Percentiles rank a stretch among this genome's conserved stretches.
These are phyloP conservation scores for Mythimna lalbum DNA, from an alignment of 2,888 invertebrate species.

Conservation along the genomic window DNA sequence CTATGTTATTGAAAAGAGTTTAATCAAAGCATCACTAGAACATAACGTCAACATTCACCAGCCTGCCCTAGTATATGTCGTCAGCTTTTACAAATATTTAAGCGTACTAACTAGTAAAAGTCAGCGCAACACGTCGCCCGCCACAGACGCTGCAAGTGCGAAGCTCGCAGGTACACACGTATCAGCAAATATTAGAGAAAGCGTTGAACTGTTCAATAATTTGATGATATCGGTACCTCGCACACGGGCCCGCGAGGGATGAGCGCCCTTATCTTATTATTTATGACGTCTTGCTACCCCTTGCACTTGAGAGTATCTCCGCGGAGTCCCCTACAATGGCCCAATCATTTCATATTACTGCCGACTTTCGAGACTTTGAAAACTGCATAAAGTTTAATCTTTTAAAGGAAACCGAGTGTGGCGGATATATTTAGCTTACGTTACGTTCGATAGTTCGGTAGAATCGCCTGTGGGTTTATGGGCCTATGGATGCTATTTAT, in stretches of 20 bases:
- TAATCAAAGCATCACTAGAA: not conserved
- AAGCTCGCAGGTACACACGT: not conserved
- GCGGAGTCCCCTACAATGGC: slow-evolving; percentile 27
- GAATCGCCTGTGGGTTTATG: not conserved
- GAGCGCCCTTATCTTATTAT: slow-evolving; percentile 78
- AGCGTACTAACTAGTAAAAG: not conserved
- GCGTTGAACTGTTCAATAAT: slow-evolving; percentile 45
- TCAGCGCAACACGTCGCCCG: not conserved
- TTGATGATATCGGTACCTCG: slow-evolving; percentile 35
- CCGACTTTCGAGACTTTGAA: slow-evolving; percentile 27
- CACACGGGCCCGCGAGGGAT: slow-evolving; percentile 26
- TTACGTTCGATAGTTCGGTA: slow-evolving; percentile 2
- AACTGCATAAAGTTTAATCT: slow-evolving; percentile 35
- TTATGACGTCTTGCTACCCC: slow-evolving; percentile 72
- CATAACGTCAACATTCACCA: not conserved
- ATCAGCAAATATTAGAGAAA: slow-evolving; percentile 15
- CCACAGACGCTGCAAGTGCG: not conserved
- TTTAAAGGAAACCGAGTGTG: not conserved
- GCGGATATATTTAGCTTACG: not conserved
- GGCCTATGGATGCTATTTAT: slow-evolving; percentile 4
- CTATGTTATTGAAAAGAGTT: not conserved
- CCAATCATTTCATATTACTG: slow-evolving; percentile 52
- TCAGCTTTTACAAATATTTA: not conserved
- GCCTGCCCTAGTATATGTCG: not conserved
- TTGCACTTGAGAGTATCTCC: slow-evolving; percentile 52